These are phyloP conservation scores for Drosophila austrosaltans DNA, from an alignment of 2,888 invertebrate species.

Conservation along the genomic window DNA sequence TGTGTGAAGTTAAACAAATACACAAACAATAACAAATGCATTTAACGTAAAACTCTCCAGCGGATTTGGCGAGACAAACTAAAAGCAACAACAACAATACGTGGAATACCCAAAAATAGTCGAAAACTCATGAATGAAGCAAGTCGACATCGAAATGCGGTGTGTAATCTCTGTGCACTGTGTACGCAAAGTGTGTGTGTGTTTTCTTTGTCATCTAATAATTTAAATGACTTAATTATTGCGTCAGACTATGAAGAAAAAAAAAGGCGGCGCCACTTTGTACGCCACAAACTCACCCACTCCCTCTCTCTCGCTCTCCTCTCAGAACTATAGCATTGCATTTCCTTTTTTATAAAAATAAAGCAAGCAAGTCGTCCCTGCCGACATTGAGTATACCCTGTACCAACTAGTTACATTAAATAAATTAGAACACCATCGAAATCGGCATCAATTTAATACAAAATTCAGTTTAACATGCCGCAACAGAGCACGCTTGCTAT, in stretches of 20 bases:
- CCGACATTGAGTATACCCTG: too few species aligned
- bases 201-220: constrained; percentile 74
- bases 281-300: constrained; percentile 27
- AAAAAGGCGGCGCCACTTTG: constrained; percentile 51
- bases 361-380: too few species aligned
- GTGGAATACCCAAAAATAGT: constrained; percentile 61
- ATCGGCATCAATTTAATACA: too few species aligned
- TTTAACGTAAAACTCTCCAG: constrained; percentile 43
- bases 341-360: constrained; percentile 1
- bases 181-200: constrained; percentile 46
- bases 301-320: background rate
- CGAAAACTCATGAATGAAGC: constrained; percentile 54
- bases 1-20: constrained; percentile 61
- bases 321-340: constrained; percentile 9
- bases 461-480: too few species aligned
- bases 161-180: constrained; percentile 23
- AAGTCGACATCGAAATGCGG: constrained; percentile 1
- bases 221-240: constrained; percentile 80
- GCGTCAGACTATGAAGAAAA: constrained; percentile 75
- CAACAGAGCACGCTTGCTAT: too few species aligned
- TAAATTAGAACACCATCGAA: too few species aligned
- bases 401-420: too few species aligned
- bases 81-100: background rate
- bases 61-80: constrained; percentile 68
- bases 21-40: constrained; percentile 23